These are phyloP conservation scores for Raphicerus campestris DNA, from an alignment of 2,113 vertebrate genomes.

Conservation along the genomic window DNA sequence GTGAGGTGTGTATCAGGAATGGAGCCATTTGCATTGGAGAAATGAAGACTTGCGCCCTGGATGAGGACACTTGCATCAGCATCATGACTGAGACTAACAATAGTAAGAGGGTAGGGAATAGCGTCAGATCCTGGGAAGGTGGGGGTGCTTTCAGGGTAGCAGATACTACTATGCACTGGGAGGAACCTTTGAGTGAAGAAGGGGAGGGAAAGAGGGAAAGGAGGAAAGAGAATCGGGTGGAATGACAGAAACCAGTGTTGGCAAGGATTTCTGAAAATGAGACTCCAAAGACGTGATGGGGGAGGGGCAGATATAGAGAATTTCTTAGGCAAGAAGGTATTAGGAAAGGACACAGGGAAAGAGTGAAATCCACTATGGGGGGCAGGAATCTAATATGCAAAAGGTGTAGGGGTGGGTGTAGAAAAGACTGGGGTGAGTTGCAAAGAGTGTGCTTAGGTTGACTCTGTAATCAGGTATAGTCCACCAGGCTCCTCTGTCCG, in stretches of 20 bases:
- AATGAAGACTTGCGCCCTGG: slow-evolving; percentile 32
- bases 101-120: slow-evolving; percentile 14
- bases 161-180: not conserved
- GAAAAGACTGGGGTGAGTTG: not conserved
- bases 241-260: not conserved
- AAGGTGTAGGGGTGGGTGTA: not conserved
- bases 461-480: not conserved
- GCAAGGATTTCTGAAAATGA: not conserved
- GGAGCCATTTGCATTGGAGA: slow-evolving; percentile 59
- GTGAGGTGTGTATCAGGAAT: slow-evolving; percentile 51
- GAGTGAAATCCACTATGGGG: not conserved
- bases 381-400: not conserved
- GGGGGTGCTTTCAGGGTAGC: not conserved
- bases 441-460: not conserved
- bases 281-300: not conserved
- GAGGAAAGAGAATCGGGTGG: not conserved
- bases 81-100: slow-evolving; percentile 51
- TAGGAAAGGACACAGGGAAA: not conserved
- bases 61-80: slow-evolving; percentile 60
- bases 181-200: no score
- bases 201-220: not conserved
- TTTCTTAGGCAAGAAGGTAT: not conserved
- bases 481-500: not conserved
- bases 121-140: not conserved
- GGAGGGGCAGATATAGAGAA: not conserved